A percentile compares a stretch with the other conserved stretches of the same genome.
These are phyloP conservation scores for Desoria tigrina DNA, from an alignment of 2,888 invertebrate species.

Conservation along the genomic window DNA sequence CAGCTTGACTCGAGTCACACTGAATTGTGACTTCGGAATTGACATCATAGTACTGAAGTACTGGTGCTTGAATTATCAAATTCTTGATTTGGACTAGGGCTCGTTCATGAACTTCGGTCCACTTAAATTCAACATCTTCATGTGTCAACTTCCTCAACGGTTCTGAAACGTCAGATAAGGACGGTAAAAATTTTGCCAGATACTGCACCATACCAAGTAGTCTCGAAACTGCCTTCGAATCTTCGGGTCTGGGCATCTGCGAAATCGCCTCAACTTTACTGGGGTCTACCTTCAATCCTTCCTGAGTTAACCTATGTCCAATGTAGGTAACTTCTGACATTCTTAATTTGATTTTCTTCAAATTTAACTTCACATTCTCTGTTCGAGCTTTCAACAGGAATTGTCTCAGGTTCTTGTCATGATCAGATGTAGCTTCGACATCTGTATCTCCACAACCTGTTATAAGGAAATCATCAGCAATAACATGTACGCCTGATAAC, in stretches of 20 bases:
- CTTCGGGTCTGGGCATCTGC: conserved; percentile 20
- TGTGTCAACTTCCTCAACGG: conserved; percentile 23
- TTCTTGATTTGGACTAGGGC: neutral
- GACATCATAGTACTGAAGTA: conserved; percentile 21
- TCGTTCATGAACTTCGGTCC: conserved; percentile 8
- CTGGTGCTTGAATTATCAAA: conserved; percentile 11
- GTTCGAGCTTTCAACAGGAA: conserved; percentile 21
- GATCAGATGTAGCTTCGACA: conserved; percentile 33
- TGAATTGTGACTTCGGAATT: too few relatives aligned
- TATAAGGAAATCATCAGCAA: conserved; percentile 47
- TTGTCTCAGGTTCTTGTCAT: conserved; percentile 35
- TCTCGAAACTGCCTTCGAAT: conserved; percentile 2
- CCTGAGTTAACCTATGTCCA: too few relatives aligned
- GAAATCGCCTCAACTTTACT: too few relatives aligned
- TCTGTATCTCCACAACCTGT: conserved; percentile 36
- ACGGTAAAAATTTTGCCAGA: too few relatives aligned
- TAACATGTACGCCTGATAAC: conserved; percentile 32
- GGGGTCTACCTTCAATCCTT: too few relatives aligned
- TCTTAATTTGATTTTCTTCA: conserved; percentile 27
- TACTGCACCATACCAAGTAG: conserved; percentile 29
- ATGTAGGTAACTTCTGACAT: conserved; percentile 17
- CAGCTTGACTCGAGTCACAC: conserved; percentile 10
- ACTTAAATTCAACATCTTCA: conserved; percentile 21
- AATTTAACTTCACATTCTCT: conserved; percentile 37
- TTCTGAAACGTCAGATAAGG: conserved; percentile 19